phyloP scores from a whole-genome alignment of 2,797 vertebrate genomes.

The Ateles fusciceps region DNA sequence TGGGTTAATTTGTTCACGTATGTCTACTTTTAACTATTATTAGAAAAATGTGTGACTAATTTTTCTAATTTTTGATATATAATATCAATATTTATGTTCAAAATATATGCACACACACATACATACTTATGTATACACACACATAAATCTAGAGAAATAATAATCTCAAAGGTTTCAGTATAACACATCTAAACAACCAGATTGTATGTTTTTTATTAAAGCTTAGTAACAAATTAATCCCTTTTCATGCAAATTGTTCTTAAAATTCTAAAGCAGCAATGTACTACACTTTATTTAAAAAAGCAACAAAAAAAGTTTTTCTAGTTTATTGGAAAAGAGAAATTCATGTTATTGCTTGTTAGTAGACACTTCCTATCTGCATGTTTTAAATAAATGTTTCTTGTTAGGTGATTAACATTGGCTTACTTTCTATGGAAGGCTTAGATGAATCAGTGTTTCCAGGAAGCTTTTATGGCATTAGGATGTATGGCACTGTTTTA shows the following conservation, averaged over 20 bases:
- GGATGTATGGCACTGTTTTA: constrained; percentile 72
- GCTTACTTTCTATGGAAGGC: constrained; percentile 44
- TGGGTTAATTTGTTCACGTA: background rate
- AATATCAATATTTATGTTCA: background rate
- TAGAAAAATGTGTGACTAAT: background rate
- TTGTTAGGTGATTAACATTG: constrained; percentile 51
- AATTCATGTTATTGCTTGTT: constrained; percentile 46
- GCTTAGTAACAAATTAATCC: background rate
- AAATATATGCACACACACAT: background rate
- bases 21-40: background rate
- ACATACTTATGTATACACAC: background rate
- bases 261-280: constrained; percentile 24
- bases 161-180: background rate
- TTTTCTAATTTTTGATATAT: background rate
- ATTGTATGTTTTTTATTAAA: background rate
- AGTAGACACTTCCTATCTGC: constrained; percentile 57
- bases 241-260: background rate
- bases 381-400: constrained; percentile 56
- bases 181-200: background rate
- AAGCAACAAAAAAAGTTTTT: constrained; percentile 25
- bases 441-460: constrained; percentile 71
- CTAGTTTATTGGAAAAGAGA: constrained; percentile 60
- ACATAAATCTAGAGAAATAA: background rate
- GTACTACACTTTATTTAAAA: background rate
- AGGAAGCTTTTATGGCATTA: constrained; percentile 75